These are phyloP conservation scores for Euwallacea fornicatus DNA, from an alignment of 1,140 invertebrate species.

Conservation along the genomic window DNA sequence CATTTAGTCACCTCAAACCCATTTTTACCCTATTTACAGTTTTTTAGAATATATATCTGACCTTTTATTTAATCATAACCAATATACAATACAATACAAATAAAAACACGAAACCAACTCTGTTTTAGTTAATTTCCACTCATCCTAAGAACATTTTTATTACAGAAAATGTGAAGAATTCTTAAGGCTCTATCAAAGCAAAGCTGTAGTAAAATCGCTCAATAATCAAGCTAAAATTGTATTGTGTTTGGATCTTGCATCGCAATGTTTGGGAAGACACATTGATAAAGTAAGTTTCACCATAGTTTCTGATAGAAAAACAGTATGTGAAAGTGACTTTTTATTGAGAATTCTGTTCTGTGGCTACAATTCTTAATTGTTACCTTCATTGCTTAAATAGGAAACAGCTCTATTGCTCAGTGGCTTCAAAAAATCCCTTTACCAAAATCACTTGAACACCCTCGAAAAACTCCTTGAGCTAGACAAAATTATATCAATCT, in stretches of 20 bases:
- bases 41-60: too few species aligned
- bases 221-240: conserved; percentile 46
- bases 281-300: conserved; percentile 46
- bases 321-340: background rate
- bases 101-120: too few species aligned
- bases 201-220: conserved; percentile 41
- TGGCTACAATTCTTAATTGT: background rate
- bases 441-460: conserved; percentile 53
- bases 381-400: conserved; percentile 36
- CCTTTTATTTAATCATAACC: too few species aligned
- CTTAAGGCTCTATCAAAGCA: conserved; percentile 44
- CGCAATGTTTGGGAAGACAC: conserved; percentile 31
- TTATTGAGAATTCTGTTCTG: background rate
- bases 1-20: too few species aligned
- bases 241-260: conserved; percentile 49
- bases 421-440: conserved; percentile 50
- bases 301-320: background rate
- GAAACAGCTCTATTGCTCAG: conserved; percentile 53
- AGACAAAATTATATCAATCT: conserved; percentile 50
- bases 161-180: conserved; percentile 49
- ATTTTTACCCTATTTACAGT: too few species aligned
- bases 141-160: conserved; percentile 25
- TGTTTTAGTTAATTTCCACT: too few species aligned
- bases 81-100: too few species aligned
- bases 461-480: conserved; percentile 54